Base-by-base conservation (phyloP, 2,888 invertebrate genomes). In the Epirrhoe tristata region DNA sequence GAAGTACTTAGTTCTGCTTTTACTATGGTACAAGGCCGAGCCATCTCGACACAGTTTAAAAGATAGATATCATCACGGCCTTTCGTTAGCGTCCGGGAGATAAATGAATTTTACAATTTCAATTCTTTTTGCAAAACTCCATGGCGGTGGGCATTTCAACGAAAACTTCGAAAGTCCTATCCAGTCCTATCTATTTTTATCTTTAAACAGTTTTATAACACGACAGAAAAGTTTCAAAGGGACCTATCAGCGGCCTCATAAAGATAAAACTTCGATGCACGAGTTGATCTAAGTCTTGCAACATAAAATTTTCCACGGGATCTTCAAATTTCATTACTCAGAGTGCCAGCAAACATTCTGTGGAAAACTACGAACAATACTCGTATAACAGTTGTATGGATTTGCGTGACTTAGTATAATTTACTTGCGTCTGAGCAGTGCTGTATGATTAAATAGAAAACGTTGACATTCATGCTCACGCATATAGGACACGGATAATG, bases 311-410 rank as follows among this genome's bases (percentile, higher is more conserved):
- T 67, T 70, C 66, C 64, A 67, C 53, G 31, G 53, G 48, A 32
- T 59, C 56, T 63, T 58, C 60, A 51, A 58, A 17, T 71, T 63
- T 71, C 60, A 68, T 71, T 51, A 68, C 34, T 54, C 63, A 34
- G 56, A 71, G 67, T 67, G 69, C 39, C 43, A 46, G 51, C 51
- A 87, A 87, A 86, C 81, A 85, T 79, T 83, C 84, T 74, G 81
- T 90, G 89, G 90, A 90, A 91, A 91, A 86, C 83, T 79, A 80
- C 77, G 59, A 77, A 75, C 78, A 77, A 82, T 86, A 24, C 24
- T 24, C 24, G 24, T 24, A 86, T 82, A 78, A 73, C 66, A 69
- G 69, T 48, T 48, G 48, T 65, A 76, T 70, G 74, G 71, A 70
- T 74, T 85, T 76, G 88, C 88, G 85, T 89, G 88, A 82, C 87